phyloP scores from a whole-genome alignment of 2,888 invertebrate species.

The Eristalis tenax region DNA sequence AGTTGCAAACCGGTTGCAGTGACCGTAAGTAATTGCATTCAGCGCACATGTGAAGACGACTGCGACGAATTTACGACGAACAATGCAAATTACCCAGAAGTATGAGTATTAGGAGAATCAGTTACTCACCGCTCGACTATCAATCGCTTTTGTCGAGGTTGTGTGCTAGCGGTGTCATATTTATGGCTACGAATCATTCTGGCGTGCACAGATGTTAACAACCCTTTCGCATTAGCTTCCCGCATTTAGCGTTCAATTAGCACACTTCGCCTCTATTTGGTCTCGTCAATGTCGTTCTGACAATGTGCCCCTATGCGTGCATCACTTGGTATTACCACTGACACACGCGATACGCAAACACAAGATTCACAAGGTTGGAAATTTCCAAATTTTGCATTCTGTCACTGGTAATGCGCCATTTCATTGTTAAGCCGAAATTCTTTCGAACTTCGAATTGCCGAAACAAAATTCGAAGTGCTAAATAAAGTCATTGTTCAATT shows the following conservation, averaged over 20 bases:
- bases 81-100: neutral
- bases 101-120: neutral
- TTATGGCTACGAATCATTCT: neutral
- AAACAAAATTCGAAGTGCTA: neutral
- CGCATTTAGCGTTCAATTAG: conserved; percentile 46
- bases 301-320: conserved; percentile 27
- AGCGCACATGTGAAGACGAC: neutral
- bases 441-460: neutral
- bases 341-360: neutral
- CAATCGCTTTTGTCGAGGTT: neutral
- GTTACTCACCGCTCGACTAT: neutral
- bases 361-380: neutral
- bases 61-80: neutral
- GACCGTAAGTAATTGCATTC: neutral
- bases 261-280: conserved; percentile 8
- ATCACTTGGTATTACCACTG: conserved; percentile 2
- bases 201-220: conserved; percentile 10
- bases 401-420: neutral
- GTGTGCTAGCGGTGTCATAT: neutral
- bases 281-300: conserved; percentile 32
- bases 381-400: conserved; percentile 18
- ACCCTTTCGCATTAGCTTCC: conserved; percentile 24
- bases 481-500: neutral
- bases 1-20: neutral
- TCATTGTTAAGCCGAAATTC: neutral